phyloP scores from a whole-genome alignment of 2,113 vertebrate species.

The Pterophyllum scalare region DNA sequence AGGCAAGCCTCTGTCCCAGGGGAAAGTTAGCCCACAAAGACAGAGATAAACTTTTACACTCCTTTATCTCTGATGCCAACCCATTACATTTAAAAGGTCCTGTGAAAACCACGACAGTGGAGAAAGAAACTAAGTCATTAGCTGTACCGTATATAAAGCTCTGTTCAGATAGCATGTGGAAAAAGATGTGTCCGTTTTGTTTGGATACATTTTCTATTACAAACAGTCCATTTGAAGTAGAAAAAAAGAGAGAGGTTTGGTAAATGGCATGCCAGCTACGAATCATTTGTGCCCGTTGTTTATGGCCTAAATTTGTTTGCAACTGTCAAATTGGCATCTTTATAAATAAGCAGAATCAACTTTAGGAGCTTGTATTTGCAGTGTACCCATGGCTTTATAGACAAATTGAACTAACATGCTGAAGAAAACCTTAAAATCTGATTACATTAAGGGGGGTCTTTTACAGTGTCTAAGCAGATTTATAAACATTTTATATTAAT shows the following conservation, averaged over 20 bases:
- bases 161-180: not conserved
- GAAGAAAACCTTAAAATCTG: not conserved
- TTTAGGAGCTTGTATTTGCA: too few species aligned
- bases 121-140: not conserved
- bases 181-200: too few species aligned
- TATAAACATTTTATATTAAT: not conserved
- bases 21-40: not conserved
- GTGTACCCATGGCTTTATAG: too few species aligned
- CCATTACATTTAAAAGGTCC: not conserved
- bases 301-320: not conserved
- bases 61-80: not conserved
- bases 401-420: too few species aligned
- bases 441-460: not conserved
- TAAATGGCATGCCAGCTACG: too few species aligned
- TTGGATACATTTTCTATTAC: too few species aligned
- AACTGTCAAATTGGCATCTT: not conserved
- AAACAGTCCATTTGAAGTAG: too few species aligned
- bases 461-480: not conserved
- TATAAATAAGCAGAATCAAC: too few species aligned
- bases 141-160: not conserved
- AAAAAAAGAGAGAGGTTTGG: too few species aligned
- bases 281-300: too few species aligned
- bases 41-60: not conserved
- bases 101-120: not conserved
- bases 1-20: slow-evolving; percentile 1